phyloP scores from a whole-genome alignment of 2,797 vertebrate species.

The Aplochiton taeniatus region DNA sequence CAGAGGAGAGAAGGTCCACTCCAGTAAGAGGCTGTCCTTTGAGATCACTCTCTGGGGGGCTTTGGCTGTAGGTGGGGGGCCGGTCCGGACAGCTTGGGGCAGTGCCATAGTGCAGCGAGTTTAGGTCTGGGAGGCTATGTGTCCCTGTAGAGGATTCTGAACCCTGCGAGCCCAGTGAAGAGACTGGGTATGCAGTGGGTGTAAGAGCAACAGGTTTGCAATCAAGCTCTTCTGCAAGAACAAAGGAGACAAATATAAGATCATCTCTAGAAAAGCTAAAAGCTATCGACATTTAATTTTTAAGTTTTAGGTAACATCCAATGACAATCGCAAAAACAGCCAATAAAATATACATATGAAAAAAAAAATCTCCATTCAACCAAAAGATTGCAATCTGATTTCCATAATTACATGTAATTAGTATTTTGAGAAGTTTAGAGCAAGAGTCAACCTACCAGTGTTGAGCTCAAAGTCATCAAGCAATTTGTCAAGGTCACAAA shows the following conservation, averaged over 20 bases:
- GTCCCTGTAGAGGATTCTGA: slow-evolving; percentile 56
- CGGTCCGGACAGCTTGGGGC: slow-evolving; percentile 40
- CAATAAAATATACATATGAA: neutral
- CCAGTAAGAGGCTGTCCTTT: slow-evolving; percentile 81
- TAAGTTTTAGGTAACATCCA: neutral
- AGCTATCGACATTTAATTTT: too few relatives aligned
- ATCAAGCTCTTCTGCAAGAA: slow-evolving; percentile 81
- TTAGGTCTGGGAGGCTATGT: slow-evolving; percentile 67
- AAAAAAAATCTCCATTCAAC: neutral
- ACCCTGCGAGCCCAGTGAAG: slow-evolving; percentile 64
- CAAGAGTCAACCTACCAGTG: slow-evolving; percentile 45
- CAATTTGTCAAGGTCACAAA: slow-evolving; percentile 94
- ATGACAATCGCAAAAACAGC: neutral
- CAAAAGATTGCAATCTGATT: too few relatives aligned
- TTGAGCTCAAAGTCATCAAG: slow-evolving; percentile 96
- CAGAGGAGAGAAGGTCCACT: slow-evolving; percentile 91
- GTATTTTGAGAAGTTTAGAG: neutral
- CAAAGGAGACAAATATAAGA: too few relatives aligned
- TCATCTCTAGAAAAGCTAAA: too few relatives aligned
- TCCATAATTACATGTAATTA: too few relatives aligned
- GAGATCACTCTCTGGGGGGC: slow-evolving; percentile 56
- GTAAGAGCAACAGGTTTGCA: slow-evolving; percentile 69
- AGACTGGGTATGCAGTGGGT: slow-evolving; percentile 62
- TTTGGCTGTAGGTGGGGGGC: slow-evolving; percentile 30
- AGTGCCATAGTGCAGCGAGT: slow-evolving; percentile 69